Evolutionary conservation across 2,797 vertebrate genomes (phyloP).

Genomic region (Premnoplex brunnescens): DNA sequence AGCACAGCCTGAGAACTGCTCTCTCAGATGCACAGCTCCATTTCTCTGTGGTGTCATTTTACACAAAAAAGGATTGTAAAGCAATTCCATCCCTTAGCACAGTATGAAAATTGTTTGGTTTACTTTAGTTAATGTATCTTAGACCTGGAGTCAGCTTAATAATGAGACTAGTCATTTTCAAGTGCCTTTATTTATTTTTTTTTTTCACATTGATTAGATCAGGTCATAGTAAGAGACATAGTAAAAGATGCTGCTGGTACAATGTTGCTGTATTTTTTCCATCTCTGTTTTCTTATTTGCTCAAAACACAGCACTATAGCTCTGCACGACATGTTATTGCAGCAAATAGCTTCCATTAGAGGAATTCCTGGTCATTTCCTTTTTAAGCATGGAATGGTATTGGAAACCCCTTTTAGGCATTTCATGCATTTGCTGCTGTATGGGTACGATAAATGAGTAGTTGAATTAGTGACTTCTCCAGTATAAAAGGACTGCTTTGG

Average conservation of each 20-base stretch:
- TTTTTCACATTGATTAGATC: neutral
- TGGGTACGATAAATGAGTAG: slow-evolving; percentile 12
- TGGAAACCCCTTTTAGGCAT: slow-evolving; percentile 74
- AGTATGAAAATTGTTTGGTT: neutral
- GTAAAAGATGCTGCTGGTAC: neutral
- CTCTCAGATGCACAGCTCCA: accelerated
- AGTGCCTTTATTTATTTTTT: neutral
- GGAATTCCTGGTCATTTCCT: slow-evolving; percentile 43
- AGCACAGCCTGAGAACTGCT: neutral
- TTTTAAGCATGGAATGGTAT: slow-evolving; percentile 60
- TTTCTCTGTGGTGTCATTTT: neutral
- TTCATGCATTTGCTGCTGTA: slow-evolving; percentile 70
- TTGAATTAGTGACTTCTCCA: slow-evolving; percentile 40
- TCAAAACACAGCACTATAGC: slow-evolving; percentile 28
- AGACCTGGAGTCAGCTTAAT: neutral
- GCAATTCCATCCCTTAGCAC: neutral
- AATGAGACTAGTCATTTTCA: neutral
- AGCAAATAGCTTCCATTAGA: slow-evolving; percentile 78
- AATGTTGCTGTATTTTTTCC: slow-evolving; percentile 5
- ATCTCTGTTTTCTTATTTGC: slow-evolving; percentile 52
- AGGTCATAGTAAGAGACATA: neutral
- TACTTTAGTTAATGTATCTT: neutral
- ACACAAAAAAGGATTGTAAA: neutral
- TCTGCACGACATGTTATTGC: slow-evolving; percentile 66
- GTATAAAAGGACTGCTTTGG: slow-evolving; percentile 70